phyloP scores from a whole-genome alignment of 2,113 vertebrate genomes.

The Leptodactylus fuscus region DNA sequence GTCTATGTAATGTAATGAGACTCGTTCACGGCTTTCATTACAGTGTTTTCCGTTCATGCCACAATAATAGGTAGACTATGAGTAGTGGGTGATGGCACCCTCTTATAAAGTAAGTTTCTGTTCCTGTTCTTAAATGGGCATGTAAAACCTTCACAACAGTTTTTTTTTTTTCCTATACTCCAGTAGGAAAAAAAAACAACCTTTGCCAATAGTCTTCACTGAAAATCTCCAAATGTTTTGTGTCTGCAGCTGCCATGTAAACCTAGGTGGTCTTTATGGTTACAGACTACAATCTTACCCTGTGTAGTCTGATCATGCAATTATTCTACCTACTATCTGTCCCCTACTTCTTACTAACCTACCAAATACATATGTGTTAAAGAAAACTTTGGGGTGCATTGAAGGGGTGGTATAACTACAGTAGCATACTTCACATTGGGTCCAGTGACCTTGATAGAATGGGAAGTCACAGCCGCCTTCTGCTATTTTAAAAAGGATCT shows the following conservation, averaged over 20 bases:
- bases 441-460: no score
- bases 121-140: background rate
- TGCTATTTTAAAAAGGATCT: no score
- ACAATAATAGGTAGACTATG: background rate
- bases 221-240: no score
- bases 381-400: background rate
- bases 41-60: background rate
- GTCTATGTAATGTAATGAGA: background rate
- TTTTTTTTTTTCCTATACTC: background rate
- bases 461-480: no score
- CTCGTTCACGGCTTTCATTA: background rate
- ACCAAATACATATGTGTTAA: background rate
- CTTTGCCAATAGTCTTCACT: no score
- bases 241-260: no score
- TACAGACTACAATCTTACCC: background rate
- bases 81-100: background rate
- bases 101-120: background rate
- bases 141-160: background rate
- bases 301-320: background rate
- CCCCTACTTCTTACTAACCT: background rate
- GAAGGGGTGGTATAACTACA: no score
- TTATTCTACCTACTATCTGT: background rate
- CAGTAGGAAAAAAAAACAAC: background rate
- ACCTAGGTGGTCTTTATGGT: background rate
- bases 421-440: no score